These are phyloP conservation scores for Apistogramma diplotaenia DNA, from an alignment of 2,113 vertebrate genomes.

Conservation along the genomic window DNA sequence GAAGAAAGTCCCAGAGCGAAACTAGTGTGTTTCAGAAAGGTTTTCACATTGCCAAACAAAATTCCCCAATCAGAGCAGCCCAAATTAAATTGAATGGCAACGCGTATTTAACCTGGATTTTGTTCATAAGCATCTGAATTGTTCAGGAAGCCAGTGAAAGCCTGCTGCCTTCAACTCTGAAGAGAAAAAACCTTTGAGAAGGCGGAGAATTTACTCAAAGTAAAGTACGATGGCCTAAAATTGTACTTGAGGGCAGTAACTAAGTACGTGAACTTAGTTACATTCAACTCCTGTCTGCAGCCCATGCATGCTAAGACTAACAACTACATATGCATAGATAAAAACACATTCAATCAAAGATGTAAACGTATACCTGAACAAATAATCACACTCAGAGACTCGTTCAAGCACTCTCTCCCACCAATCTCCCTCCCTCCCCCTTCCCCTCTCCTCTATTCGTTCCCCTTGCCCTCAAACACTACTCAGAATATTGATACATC, in stretches of 20 bases:
- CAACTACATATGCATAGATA: conserved; percentile 2
- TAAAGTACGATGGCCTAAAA: not conserved
- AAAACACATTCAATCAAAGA: conserved; percentile 38
- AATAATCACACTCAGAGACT: conserved; percentile 78
- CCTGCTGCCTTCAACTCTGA: not conserved
- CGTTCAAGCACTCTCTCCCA: conserved; percentile 69
- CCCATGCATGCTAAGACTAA: conserved; percentile 2
- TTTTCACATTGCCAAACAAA: not conserved
- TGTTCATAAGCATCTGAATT: not conserved
- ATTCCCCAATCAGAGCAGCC: not conserved
- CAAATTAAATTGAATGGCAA: not conserved
- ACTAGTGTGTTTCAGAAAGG: not conserved
- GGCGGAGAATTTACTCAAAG: not conserved
- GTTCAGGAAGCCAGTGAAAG: not conserved
- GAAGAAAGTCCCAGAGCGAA: not conserved
- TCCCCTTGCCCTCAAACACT: conserved; percentile 84
- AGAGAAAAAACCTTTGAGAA: not conserved
- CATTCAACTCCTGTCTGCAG: not conserved
- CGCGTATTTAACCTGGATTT: not conserved
- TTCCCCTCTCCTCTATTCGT: conserved; percentile 77
- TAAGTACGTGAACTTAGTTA: not conserved
- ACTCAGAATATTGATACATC: conserved; percentile 87
- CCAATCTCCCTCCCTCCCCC: conserved; percentile 37
- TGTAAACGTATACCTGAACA: conserved; percentile 63
- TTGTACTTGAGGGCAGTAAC: not conserved